phyloP scores from a whole-genome alignment of 2,113 vertebrate species.

The Crocuta crocuta region DNA sequence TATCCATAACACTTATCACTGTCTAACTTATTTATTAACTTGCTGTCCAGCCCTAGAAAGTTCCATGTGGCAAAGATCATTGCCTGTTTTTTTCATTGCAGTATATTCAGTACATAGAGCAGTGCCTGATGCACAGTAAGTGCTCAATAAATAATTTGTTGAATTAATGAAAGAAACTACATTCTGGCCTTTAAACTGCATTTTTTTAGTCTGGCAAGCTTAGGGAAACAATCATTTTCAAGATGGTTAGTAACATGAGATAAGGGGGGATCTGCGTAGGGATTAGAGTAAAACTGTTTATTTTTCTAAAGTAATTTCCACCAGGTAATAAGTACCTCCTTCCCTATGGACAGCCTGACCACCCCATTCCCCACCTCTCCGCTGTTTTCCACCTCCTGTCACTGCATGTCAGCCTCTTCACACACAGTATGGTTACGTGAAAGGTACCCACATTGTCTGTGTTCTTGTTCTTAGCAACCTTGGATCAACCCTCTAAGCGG shows the following conservation, averaged over 20 bases:
- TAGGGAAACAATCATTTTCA: constrained; percentile 2
- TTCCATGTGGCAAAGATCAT: neutral
- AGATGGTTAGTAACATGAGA: neutral
- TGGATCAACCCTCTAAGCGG: neutral
- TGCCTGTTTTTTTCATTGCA: neutral
- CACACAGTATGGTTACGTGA: neutral
- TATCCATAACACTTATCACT: neutral
- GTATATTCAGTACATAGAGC: neutral
- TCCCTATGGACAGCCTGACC: neutral
- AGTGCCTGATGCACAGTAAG: neutral
- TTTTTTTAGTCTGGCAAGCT: constrained; percentile 24
- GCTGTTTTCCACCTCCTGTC: neutral
- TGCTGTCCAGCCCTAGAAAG: neutral
- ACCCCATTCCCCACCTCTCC: neutral
- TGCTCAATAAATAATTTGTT: neutral
- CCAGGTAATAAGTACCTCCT: neutral
- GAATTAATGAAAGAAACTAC: neutral
- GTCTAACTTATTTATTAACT: neutral
- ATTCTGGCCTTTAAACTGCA: constrained; percentile 10
- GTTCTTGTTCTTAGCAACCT: neutral
- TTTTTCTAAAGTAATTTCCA: neutral
- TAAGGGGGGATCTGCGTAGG: neutral
- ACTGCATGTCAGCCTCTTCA: neutral
- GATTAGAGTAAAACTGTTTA: neutral
- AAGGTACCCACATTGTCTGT: neutral